These are phyloP conservation scores for Pterobdella sp. DNA, from an alignment of 2,888 invertebrate genomes.

Conservation along the genomic window DNA sequence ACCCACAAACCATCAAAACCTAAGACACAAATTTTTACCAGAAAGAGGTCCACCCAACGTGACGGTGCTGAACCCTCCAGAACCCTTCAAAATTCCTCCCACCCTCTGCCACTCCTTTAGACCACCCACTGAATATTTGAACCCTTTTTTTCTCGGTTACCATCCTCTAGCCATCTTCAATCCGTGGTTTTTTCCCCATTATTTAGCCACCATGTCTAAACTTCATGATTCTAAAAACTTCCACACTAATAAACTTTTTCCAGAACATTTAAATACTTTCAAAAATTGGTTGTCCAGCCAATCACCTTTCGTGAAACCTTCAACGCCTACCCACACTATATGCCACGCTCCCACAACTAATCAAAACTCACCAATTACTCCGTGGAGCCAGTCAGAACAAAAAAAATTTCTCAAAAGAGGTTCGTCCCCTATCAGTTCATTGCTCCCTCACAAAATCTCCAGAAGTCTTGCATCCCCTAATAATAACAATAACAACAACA, in stretches of 20 bases:
- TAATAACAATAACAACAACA: constrained; percentile 50
- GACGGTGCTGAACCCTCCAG: constrained; percentile 71
- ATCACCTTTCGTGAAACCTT: background rate
- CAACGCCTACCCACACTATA: constrained; percentile 21
- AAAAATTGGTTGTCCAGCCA: constrained; percentile 1
- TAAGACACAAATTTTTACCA: background rate
- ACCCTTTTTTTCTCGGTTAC: constrained; percentile 19
- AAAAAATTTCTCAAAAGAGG: background rate
- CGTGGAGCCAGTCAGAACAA: background rate
- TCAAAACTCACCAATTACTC: background rate
- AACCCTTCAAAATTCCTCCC: constrained; percentile 25
- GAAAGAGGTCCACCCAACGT: constrained; percentile 66
- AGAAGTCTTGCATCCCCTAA: constrained; percentile 50
- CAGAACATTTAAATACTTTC: background rate
- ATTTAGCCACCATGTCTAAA: constrained; percentile 27
- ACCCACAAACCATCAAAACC: background rate
- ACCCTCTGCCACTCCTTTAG: constrained; percentile 6
- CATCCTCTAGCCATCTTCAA: constrained; percentile 35
- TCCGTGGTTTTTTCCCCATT: constrained; percentile 30
- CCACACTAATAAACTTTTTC: background rate
- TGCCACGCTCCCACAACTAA: constrained; percentile 9
- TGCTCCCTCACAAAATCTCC: background rate
- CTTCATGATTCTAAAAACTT: constrained; percentile 6
- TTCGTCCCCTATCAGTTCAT: background rate
- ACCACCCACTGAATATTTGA: no score